These are phyloP conservation scores for Lycorma delicatula DNA, from an alignment of 1,140 invertebrate species.

Conservation along the genomic window DNA sequence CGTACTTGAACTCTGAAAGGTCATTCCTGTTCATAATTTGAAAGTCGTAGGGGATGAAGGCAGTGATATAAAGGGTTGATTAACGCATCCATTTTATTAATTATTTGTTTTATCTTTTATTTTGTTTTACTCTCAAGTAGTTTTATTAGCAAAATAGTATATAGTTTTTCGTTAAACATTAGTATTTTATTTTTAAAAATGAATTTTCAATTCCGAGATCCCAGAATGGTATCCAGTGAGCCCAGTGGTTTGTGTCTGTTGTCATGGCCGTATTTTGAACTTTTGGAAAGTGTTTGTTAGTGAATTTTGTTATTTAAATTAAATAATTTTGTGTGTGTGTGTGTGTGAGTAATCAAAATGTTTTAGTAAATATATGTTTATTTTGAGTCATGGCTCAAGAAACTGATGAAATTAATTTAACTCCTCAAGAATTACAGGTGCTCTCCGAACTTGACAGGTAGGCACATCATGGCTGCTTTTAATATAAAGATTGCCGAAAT, in stretches of 20 bases:
- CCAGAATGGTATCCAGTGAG: background rate
- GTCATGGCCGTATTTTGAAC: constrained; percentile 5
- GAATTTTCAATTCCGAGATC: background rate
- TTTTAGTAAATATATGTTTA: too few relatives aligned
- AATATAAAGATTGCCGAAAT: background rate
- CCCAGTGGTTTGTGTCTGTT: constrained; percentile 3
- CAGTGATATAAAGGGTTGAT: background rate
- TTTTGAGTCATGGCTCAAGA: constrained; percentile 46
- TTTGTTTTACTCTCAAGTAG: background rate
- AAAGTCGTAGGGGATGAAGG: background rate
- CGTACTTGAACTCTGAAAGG: constrained; percentile 15
- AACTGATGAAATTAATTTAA: constrained; percentile 47
- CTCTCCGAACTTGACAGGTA: constrained; percentile 80
- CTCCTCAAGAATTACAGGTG: constrained; percentile 67
- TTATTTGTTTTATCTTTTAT: background rate
- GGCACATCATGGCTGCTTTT: constrained; percentile 22
- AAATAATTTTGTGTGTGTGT: background rate
- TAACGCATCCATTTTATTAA: background rate
- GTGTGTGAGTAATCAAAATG: constrained; percentile 1
- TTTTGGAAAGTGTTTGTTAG: constrained; percentile 1
- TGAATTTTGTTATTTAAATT: background rate
- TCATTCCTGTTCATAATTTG: constrained; percentile 7
- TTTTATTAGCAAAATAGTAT: background rate
- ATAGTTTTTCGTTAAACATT: background rate
- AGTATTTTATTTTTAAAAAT: background rate